phyloP scores from a whole-genome alignment of 1,140 invertebrate genomes.

The Drosophila aff. region DNA sequence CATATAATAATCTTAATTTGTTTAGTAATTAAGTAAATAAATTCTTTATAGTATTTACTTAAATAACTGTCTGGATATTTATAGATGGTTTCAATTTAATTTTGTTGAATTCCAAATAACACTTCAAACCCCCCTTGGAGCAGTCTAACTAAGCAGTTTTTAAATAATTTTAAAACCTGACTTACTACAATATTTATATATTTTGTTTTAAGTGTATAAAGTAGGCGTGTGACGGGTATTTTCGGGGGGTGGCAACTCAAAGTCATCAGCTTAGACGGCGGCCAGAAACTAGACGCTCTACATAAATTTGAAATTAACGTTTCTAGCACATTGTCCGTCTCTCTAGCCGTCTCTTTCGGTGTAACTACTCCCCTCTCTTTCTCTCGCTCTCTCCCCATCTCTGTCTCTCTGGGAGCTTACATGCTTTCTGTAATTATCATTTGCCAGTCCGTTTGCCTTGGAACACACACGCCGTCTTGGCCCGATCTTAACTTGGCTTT shows the following conservation, averaged over 20 bases:
- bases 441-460: conserved; percentile 74
- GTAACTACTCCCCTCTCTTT: conserved; percentile 4
- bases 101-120: neutral
- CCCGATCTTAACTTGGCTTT: conserved; percentile 55
- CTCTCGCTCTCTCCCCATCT: neutral
- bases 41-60: too few relatives aligned
- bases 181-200: neutral
- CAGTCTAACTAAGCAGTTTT: neutral
- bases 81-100: too few relatives aligned
- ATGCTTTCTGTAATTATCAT: conserved; percentile 84
- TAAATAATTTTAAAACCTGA: too few relatives aligned
- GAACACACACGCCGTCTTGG: conserved; percentile 73
- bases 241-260: conserved; percentile 41
- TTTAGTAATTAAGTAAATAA: too few relatives aligned
- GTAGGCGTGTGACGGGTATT: neutral
- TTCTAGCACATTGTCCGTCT: conserved; percentile 66
- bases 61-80: too few relatives aligned
- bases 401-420: conserved; percentile 58
- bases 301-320: conserved; percentile 85
- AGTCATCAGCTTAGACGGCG: conserved; percentile 62
- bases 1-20: too few relatives aligned
- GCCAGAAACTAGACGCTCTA: conserved; percentile 80
- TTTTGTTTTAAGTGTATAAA: neutral
- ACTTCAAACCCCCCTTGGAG: too few relatives aligned
- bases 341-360: conserved; percentile 30